Percentiles rank a stretch among this genome's conserved stretches.
Conservation (phyloP, 23 tunicate species). For the Trididemnum miniatum region DNA sequence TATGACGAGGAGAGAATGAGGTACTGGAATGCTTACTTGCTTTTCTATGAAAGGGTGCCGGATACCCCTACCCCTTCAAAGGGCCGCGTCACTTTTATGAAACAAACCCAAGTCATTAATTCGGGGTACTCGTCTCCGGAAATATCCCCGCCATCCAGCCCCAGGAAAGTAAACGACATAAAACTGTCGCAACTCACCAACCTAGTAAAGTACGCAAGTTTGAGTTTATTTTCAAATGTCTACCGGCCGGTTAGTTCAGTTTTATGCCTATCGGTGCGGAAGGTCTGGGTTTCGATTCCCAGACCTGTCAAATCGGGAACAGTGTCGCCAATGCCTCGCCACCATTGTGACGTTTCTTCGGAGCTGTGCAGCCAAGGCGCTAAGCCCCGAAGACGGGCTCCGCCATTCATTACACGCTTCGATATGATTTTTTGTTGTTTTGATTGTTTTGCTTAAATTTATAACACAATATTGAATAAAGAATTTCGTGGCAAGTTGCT, state of each 20-base stretch:
- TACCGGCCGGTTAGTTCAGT: background rate
- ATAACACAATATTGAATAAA: too few species aligned
- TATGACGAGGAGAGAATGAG: slow-evolving; percentile 74
- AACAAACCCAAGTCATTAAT: slow-evolving; percentile 45
- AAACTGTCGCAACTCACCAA: slow-evolving; percentile 74
- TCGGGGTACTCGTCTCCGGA: slow-evolving; percentile 58
- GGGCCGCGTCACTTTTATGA: slow-evolving; percentile 45
- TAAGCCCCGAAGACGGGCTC: too few species aligned
- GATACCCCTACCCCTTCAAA: slow-evolving; percentile 23
- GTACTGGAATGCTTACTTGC: slow-evolving; percentile 88
- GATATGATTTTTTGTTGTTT: background rate
- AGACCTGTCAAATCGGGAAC: too few species aligned
- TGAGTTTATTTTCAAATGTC: background rate
- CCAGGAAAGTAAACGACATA: slow-evolving; percentile 47
- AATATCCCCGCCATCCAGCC: slow-evolving; percentile 69
- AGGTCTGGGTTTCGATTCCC: too few species aligned
- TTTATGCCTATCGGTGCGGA: too few species aligned
- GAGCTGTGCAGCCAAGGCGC: too few species aligned
- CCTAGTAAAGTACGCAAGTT: slow-evolving; percentile 51
- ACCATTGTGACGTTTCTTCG: too few species aligned
- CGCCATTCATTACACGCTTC: too few species aligned
- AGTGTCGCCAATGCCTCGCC: too few species aligned
- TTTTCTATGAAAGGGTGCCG: slow-evolving; percentile 72
- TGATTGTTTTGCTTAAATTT: too few species aligned
- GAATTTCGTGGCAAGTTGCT: too few species aligned